These are phyloP conservation scores for Falco peregrinus DNA, from an alignment of 2,797 vertebrate genomes.

Conservation along the genomic window DNA sequence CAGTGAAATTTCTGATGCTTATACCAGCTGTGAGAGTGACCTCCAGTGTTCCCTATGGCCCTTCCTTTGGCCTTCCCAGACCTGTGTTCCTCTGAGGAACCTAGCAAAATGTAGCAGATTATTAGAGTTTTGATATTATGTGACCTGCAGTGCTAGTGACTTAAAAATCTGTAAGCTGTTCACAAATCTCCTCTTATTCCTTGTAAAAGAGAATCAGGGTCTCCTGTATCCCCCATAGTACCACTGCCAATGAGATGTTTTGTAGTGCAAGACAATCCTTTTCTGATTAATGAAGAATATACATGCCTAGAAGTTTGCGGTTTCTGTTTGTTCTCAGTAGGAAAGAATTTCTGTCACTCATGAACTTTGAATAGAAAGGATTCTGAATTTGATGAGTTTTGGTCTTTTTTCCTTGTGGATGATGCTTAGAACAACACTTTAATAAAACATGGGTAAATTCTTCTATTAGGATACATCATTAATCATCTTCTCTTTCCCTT, in stretches of 20 bases:
- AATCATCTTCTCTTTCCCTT: not conserved
- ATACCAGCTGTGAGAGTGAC: not conserved
- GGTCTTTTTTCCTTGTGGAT: not conserved
- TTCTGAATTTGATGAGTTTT: not conserved
- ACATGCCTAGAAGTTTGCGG: not conserved
- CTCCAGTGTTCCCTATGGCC: not conserved
- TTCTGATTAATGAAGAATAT: not conserved
- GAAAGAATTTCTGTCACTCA: not conserved
- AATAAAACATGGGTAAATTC: not conserved
- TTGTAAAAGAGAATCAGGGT: not conserved
- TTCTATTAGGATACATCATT: not conserved
- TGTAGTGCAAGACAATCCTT: not conserved
- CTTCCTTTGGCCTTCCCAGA: not conserved
- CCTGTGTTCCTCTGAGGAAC: not conserved
- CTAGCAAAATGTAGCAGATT: not conserved
- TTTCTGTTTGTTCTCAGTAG: not conserved
- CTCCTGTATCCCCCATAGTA: not conserved
- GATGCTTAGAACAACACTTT: not conserved
- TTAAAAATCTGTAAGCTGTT: not conserved
- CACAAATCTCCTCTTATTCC: not conserved
- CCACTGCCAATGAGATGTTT: not conserved
- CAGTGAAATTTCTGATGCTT: not conserved
- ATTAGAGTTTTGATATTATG: not conserved
- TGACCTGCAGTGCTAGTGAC: not conserved
- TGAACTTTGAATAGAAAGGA: not conserved